Conservation (phyloP, 2,797 vertebrate genomes). For the Sebastes hopkinsi region DNA sequence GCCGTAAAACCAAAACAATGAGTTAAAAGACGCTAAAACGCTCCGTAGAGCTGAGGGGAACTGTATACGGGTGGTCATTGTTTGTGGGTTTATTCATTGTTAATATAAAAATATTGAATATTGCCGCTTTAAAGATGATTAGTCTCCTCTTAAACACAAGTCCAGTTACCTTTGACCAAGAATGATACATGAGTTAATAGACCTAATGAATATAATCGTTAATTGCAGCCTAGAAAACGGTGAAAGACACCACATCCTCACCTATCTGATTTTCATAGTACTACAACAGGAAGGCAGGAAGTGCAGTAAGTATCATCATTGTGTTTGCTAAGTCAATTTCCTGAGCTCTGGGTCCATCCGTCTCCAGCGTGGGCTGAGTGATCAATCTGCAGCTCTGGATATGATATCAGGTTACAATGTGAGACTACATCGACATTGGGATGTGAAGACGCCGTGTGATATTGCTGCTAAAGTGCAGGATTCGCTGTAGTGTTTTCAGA, state of each 20-base stretch:
- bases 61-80: neutral
- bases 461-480: slow-evolving; percentile 30
- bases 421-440: slow-evolving; percentile 29
- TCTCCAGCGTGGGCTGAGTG: slow-evolving; percentile 54
- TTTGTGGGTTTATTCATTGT: neutral
- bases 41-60: neutral
- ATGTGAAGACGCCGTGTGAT: slow-evolving; percentile 32
- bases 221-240: slow-evolving; percentile 1
- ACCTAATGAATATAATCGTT: neutral
- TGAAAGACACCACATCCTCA: slow-evolving; percentile 27
- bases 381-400: slow-evolving; percentile 64
- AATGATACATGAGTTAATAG: neutral
- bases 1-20: neutral
- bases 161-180: neutral
- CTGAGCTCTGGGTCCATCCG: slow-evolving; percentile 62
- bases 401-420: slow-evolving; percentile 62
- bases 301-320: slow-evolving; percentile 68
- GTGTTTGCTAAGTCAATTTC: slow-evolving; percentile 72
- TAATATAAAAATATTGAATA: neutral
- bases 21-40: neutral
- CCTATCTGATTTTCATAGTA: slow-evolving; percentile 64
- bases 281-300: slow-evolving; percentile 68
- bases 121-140: neutral
- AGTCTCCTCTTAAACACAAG: neutral
- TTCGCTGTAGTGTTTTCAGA: slow-evolving; percentile 21